These are phyloP conservation scores for Pangasius mekongensis DNA, from an alignment of 2,797 vertebrate species.

Conservation along the genomic window DNA sequence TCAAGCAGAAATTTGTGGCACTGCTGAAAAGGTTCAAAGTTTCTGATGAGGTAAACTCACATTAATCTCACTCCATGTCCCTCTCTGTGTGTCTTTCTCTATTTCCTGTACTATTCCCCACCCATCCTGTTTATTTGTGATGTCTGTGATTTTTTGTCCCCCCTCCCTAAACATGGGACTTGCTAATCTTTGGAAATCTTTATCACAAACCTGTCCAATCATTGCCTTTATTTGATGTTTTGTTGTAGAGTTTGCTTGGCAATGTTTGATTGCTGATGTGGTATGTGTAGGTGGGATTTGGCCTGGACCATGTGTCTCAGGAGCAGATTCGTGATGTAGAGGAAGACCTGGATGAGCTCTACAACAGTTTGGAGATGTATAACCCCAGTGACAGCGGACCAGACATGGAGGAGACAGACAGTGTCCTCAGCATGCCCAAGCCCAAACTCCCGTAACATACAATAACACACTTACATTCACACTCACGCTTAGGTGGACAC, in stretches of 20 bases:
- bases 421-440: constrained; percentile 95
- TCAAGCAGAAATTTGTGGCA: constrained; percentile 89
- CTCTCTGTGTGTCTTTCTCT: background rate
- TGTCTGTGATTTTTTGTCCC: background rate
- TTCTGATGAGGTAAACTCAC: constrained; percentile 80
- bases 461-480: constrained; percentile 8
- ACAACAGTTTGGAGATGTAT: constrained; percentile 97
- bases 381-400: constrained; percentile 97
- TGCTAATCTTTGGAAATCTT: background rate
- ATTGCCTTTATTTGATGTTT: background rate
- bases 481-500: background rate
- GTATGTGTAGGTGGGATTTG: constrained; percentile 84
- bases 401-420: constrained; percentile 95
- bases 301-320: constrained; percentile 85
- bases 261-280: constrained; percentile 5
- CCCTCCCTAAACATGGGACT: background rate
- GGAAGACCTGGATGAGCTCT: constrained; percentile 94
- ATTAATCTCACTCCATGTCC: background rate
- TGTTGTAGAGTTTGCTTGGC: background rate
- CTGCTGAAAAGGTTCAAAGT: constrained; percentile 87
- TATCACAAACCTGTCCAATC: background rate
- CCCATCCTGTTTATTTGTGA: background rate
- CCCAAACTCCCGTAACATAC: constrained; percentile 75
- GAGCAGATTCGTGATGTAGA: constrained; percentile 96
- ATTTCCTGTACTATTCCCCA: background rate